Percentiles rank a stretch among this genome's conserved stretches.
Evolutionary conservation across 1,140 invertebrate genomes (phyloP).

Genomic region (Matsumurasca onukii): DNA sequence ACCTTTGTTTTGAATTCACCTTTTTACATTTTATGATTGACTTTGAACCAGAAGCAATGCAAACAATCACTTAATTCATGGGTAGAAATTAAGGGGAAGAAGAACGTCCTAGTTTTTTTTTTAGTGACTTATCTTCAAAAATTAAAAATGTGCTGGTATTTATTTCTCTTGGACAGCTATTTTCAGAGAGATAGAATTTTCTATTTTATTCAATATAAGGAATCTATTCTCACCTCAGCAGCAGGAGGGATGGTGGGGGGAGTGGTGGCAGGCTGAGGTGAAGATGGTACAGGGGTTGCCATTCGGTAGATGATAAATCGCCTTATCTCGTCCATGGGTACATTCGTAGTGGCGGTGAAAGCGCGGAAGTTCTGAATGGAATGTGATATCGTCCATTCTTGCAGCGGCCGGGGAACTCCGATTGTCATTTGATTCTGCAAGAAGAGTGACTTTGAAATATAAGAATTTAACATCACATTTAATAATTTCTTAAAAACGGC

Average conservation of each 20-base stretch:
- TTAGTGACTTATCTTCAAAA: too few relatives aligned
- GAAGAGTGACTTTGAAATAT: background rate
- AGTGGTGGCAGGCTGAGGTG: background rate
- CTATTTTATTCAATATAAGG: background rate
- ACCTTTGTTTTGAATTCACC: too few relatives aligned
- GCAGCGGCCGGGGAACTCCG: conserved; percentile 42
- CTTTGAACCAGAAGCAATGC: too few relatives aligned
- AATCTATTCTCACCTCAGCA: background rate
- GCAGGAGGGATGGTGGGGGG: background rate
- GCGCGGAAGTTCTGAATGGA: conserved; percentile 19
- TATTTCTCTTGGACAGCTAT: background rate
- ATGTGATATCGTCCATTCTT: conserved; percentile 42
- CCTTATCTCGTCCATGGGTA: conserved; percentile 16
- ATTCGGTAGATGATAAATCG: background rate
- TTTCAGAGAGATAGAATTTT: background rate
- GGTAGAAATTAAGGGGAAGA: background rate
- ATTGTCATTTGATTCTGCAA: conserved; percentile 31
- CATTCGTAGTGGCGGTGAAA: conserved; percentile 14
- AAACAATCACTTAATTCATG: background rate
- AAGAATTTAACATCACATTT: background rate
- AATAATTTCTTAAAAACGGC: background rate
- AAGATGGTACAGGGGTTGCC: background rate
- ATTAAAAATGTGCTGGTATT: too few relatives aligned
- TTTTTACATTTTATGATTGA: too few relatives aligned
- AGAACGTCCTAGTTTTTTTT: background rate